Base-by-base conservation (phyloP, 2,113 vertebrate species). In the Tragelaphus scriptus region DNA sequence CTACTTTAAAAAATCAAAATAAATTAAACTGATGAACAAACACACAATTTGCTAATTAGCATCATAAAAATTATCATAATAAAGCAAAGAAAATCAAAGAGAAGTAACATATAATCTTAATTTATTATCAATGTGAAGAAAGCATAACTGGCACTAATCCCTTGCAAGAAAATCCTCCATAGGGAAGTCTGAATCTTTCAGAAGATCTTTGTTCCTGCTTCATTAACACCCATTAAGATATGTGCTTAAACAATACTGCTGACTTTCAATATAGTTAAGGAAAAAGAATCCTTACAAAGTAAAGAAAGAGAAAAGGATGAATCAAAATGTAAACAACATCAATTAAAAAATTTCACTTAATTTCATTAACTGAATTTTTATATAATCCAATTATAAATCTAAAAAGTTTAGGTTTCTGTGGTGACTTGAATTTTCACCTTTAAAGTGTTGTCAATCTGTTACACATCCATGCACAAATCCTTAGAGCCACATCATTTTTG, bases 401-500 rank as follows among this genome's bases (percentile, higher is more conserved):
- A 65, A 97, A 95, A 90, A 95, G 87, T n/a, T 88, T 21, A 0
- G 63, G 11, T 88, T 44, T 49, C 7, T 23, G 58, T 77, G 85
- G n/a, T 40, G 5, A 51, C 28, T 94, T 87, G 19, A 55, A 63
- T 53, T 32, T 28, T 49, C 58, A 93, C 40, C 12, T 93, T 89
- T 14, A 95, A 88, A 88, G 16, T 85, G 44, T 86, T 17, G 80
- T 95, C n/a, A 80, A 12, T 40, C 32, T 87, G 30, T 65, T 79
- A 80, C 40, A 91, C 47, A 81, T 96, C 28, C 82, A 56, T 94
- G 23, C 44, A 96, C 30, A 90, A 86, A 97, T 87, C 16, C 44
- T 97, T 32, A 94, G 59, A 55, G 19, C 11, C 65, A 91, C 95
- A 53, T 87, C 51, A 85, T 77, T 96, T 81, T 97, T 47, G 14